These are phyloP conservation scores for Agonopterix alstromeriana DNA, from an alignment of 2,888 invertebrate species.

Conservation along the genomic window DNA sequence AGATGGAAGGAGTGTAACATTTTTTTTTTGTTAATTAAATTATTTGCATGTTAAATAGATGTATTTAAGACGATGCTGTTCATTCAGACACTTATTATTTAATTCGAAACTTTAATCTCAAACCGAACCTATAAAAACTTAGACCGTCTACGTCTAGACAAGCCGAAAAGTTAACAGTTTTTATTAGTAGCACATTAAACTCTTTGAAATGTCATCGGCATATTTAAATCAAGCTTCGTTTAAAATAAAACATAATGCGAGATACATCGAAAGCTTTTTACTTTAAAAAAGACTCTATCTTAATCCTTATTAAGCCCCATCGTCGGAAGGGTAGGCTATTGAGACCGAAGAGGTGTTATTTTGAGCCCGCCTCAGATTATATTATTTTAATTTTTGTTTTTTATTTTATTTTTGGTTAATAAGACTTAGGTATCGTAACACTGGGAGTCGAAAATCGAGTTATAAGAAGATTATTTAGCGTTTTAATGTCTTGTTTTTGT, in stretches of 20 bases:
- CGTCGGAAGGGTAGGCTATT: slow-evolving; percentile 55
- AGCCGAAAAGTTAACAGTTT: not conserved
- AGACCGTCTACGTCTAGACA: not conserved
- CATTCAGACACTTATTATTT: too few relatives aligned
- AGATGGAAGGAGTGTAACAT: too few relatives aligned
- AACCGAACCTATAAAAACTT: slow-evolving; percentile 1
- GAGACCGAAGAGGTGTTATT: slow-evolving; percentile 65
- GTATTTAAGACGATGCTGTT: too few relatives aligned
- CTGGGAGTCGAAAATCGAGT: slow-evolving; percentile 39
- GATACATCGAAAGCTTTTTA: slow-evolving; percentile 70
- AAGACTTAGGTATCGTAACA: slow-evolving; percentile 50
- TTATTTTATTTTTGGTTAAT: slow-evolving; percentile 29
- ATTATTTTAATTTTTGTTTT: slow-evolving; percentile 23
- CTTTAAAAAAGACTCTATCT: slow-evolving; percentile 65
- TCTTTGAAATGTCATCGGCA: slow-evolving; percentile 1
- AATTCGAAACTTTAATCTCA: too few relatives aligned
- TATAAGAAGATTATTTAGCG: slow-evolving; percentile 39
- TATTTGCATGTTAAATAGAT: too few relatives aligned
- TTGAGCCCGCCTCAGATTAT: slow-evolving; percentile 58
- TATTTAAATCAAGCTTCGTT: slow-evolving; percentile 28
- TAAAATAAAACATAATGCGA: slow-evolving; percentile 43
- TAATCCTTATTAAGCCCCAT: slow-evolving; percentile 70
- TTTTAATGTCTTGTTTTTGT: not conserved
- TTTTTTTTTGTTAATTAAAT: too few relatives aligned
- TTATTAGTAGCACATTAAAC: not conserved